Evolutionary conservation across 1,140 invertebrate species (phyloP).

Genomic region (Telenomus remus): DNA sequence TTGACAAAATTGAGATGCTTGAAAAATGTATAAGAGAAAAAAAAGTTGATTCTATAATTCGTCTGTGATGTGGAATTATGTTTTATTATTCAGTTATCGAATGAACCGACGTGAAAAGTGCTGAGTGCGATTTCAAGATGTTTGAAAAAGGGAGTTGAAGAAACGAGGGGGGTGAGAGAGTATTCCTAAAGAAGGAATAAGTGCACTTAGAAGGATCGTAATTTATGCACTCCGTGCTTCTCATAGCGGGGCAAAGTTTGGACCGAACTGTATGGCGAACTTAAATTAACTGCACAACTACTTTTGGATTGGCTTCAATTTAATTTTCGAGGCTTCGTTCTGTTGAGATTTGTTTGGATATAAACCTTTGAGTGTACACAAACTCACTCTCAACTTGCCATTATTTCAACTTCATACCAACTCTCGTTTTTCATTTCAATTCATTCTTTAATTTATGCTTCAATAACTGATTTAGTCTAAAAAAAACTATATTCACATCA

Average conservation of each 20-base stretch:
- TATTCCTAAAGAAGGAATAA: conserved; percentile 4
- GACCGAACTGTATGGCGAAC: conserved; percentile 32
- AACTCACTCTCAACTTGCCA: conserved; percentile 1
- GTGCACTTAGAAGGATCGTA: conserved; percentile 3
- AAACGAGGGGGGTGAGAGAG: background rate
- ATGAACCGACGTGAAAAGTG: too few species aligned
- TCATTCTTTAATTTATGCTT: background rate
- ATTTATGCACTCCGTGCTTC: conserved; percentile 15
- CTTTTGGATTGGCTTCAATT: conserved; percentile 36
- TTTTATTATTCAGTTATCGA: too few species aligned
- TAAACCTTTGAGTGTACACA: background rate
- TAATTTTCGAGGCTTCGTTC: conserved; percentile 33
- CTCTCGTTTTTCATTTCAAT: conserved; percentile 16
- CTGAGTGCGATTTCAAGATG: too few species aligned
- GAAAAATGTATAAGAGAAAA: background rate
- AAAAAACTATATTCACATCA: too few species aligned
- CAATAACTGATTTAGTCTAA: too few species aligned
- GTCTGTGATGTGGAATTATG: too few species aligned
- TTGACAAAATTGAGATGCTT: too few species aligned
- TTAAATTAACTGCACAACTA: conserved; percentile 42
- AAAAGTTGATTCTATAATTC: background rate
- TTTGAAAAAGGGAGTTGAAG: conserved; percentile 3
- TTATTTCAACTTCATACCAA: conserved; percentile 26
- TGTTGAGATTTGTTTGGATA: conserved; percentile 34
- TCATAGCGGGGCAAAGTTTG: conserved; percentile 19